A percentile compares a stretch with the other conserved stretches of the same genome.
Evolutionary conservation across 2,888 invertebrate species (phyloP).

Genomic region (Lamproptera curius): DNA sequence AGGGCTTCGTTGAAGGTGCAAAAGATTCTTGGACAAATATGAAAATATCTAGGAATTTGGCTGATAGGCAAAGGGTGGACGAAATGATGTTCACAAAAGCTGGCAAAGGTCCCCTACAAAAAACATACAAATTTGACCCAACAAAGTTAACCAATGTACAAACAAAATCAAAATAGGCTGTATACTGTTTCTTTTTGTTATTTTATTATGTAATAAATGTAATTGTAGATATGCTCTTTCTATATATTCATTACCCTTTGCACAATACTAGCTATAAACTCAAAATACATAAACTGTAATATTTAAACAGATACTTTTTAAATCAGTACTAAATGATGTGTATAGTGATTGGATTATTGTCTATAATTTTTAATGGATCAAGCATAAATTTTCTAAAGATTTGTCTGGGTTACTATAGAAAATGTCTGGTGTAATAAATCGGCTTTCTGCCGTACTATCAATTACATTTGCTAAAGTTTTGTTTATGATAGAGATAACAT

Average conservation of each 20-base stretch:
- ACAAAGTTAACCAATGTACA: slow-evolving; percentile 76
- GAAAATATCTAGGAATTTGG: slow-evolving; percentile 86
- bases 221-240: slow-evolving; percentile 26
- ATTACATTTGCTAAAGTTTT: no score
- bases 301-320: slow-evolving; percentile 3
- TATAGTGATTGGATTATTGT: no score
- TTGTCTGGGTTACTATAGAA: no score
- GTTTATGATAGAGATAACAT: no score
- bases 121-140: slow-evolving; percentile 93
- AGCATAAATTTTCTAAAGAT: no score
- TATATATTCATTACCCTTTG: slow-evolving; percentile 12
- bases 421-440: no score
- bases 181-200: slow-evolving; percentile 28
- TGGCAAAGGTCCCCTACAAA: slow-evolving; percentile 90
- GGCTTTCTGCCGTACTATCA: no score
- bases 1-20: slow-evolving; percentile 87
- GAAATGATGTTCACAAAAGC: slow-evolving; percentile 89
- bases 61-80: slow-evolving; percentile 86
- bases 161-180: slow-evolving; percentile 75
- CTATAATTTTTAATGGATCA: no score
- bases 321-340: neutral
- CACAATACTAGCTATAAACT: no score
- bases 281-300: slow-evolving; percentile 8
- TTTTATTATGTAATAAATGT: slow-evolving; percentile 34
- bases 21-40: slow-evolving; percentile 91